Percentiles rank a stretch among this genome's conserved stretches.
Evolutionary conservation across 2,113 vertebrate genomes (phyloP).

Genomic region (Condylura cristata): DNA sequence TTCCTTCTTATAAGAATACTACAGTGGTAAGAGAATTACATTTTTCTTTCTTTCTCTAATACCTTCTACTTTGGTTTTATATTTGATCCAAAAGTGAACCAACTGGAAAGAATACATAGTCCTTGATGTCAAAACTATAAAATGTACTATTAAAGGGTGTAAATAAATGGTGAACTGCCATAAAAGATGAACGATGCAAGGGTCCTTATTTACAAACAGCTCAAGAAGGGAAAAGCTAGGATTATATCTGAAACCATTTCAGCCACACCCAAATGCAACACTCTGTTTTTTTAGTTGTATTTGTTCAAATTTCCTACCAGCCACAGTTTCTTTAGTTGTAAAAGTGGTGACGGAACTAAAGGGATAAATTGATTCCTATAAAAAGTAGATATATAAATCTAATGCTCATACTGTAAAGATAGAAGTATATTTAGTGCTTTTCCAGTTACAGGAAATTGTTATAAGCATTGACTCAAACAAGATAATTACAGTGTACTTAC

Average conservation of each 20-base stretch:
- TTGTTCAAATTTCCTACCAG: slow-evolving; percentile 16
- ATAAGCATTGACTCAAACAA: background rate
- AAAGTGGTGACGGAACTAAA: slow-evolving; percentile 36
- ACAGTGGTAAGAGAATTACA: background rate
- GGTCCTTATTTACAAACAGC: background rate
- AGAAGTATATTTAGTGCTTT: slow-evolving; percentile 7
- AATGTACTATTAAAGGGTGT: slow-evolving; percentile 44
- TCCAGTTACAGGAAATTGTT: slow-evolving; percentile 5
- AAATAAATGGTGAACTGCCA: slow-evolving; percentile 32
- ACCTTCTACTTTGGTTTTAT: slow-evolving; percentile 47
- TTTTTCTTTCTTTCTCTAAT: slow-evolving; percentile 14
- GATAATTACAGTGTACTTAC: background rate
- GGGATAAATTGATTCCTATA: background rate
- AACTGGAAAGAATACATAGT: background rate
- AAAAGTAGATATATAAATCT: background rate
- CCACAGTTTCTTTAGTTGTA: background rate
- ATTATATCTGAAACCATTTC: slow-evolving; percentile 23
- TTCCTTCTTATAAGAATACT: background rate
- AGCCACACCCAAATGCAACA: background rate
- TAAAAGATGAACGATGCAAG: slow-evolving; percentile 46
- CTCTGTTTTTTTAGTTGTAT: slow-evolving; percentile 25
- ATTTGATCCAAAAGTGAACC: background rate
- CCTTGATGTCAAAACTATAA: slow-evolving; percentile 29
- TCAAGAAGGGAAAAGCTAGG: slow-evolving; percentile 27
- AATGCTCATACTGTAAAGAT: background rate